Base-by-base conservation (phyloP, 2,113 vertebrate species). In the Peucedramus taeniatus region DNA sequence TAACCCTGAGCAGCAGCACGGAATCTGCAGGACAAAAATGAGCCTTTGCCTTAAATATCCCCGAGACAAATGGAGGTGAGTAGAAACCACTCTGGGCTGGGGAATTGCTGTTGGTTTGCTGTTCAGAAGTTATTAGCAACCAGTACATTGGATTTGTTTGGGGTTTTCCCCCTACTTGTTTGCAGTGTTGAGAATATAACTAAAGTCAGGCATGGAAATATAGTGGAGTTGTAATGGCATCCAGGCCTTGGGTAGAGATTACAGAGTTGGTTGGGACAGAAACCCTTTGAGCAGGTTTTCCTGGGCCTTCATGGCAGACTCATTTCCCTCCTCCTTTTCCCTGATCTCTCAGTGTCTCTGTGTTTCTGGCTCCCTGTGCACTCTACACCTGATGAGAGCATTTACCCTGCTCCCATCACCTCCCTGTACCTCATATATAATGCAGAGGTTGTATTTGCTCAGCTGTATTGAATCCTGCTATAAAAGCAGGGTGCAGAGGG, bases 51-150 rank as follows among this genome's bases (percentile, higher is more conserved):
- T 97, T 11, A 90, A 83, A 77, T 91, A 96, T 89, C 89, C 96
- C 50, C 84, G 95, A 70, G 90, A 93, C 66, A 96, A 87, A 92
- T 95, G 95, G 92, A 92, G 97, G 97, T 98, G 90, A 96, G 97
- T 91, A 50, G 59, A 71, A 81, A 80, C 45, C 50, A 71, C 85
- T 21, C 70, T 60, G 90, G 59, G 87, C 49, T 79, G 65, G 79
- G 80, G 64, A 42, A 42, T 45, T 74, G 57, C 56, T 85, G n/a
- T 49, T 5, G 17, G 13, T 23, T 51, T 5, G 1, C 75, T 89
- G 35, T 30, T 77, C 2, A 1, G 68, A 23, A 26, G 56, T 75
- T 78, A 20, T 50, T 64, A 39, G 31, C 28, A 51, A 13, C 14
- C 26, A 21, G 31, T 10, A 22, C 0, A 0, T 15, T 45, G 60